phyloP scores from a whole-genome alignment of 92 coral and sea anemone genomes.

The Epizoanthus ramosus region DNA sequence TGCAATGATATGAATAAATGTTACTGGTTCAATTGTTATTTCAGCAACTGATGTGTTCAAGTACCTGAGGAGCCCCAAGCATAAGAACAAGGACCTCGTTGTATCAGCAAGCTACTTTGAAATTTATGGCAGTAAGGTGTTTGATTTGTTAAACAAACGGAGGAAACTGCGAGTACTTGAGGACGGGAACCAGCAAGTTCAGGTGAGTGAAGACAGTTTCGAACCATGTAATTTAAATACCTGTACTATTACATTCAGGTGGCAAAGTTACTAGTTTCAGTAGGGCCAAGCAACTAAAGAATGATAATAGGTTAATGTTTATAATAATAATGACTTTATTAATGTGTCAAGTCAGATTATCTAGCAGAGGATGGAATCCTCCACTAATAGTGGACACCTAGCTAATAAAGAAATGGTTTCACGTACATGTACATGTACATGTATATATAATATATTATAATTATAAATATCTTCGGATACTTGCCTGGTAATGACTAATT shows the following conservation, averaged over 20 bases:
- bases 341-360: too few relatives aligned
- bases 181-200: constrained; percentile 97
- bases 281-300: too few relatives aligned
- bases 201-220: constrained; percentile 53
- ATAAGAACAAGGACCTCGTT: constrained; percentile 95
- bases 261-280: neutral
- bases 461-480: too few relatives aligned
- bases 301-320: too few relatives aligned
- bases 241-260: neutral
- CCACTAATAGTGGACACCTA: too few relatives aligned
- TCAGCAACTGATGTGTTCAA: constrained; percentile 94
- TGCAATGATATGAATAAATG: too few relatives aligned
- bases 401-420: too few relatives aligned
- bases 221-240: neutral
- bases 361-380: too few relatives aligned
- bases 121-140: constrained; percentile 97
- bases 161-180: constrained; percentile 90
- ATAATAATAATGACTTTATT: too few relatives aligned
- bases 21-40: neutral
- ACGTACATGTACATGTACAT: too few relatives aligned
- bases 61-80: constrained; percentile 73
- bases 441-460: too few relatives aligned
- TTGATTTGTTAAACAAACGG: constrained; percentile 92
- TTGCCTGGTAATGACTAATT: too few relatives aligned
- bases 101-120: constrained; percentile 97